Evolutionary conservation across 2,113 vertebrate species (phyloP), one percentile per base, ranked within the genome.

Genomic region (Zapus hudsonius): DNA sequence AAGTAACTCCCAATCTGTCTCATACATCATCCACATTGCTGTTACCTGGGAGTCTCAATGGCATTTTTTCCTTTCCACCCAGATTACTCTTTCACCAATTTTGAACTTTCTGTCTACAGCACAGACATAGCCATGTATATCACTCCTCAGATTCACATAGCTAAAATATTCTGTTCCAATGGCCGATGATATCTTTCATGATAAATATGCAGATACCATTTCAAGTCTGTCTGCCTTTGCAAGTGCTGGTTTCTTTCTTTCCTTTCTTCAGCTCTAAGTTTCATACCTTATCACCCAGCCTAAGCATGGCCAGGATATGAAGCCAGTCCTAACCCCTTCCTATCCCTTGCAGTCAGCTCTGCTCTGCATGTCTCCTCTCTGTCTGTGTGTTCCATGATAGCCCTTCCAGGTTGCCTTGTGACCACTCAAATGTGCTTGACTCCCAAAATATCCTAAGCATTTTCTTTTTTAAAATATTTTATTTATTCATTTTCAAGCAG

Each of bases 221-320:
- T 76, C 70, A 82, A 67, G 16, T 52, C 44, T 42, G 5, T 5
- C 23, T 76, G 63, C 27, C 67, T 94, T 64, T 73, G 52, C 36
- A n/a, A 0, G 25, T 70, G 27, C 3, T 52, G 12, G 52, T 52
- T 52, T 66, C 59, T 86, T 40, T 85, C 82, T 57, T 1, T 1
- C 10, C 29, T 57, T 64, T 36, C 47, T 40, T 87, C 22, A n/a
- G 15, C 59, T 36, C 36, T 16, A 52, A 47, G 61, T 76, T 76
- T 73, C 19, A 29, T 15, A 55, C 67, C 15, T 38, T 78, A 55
- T 69, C 80, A n/a, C 9, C 16, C 6, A 59, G 27, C 38, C 13
- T 15, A 15, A 36, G 42, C 3, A n/a, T 47, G 3, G 15, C 23
- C 15, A 13, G 2, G 2, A 1, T n/a, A 29, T 13, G 19, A 63